These are phyloP conservation scores for Anas platyrhynchos DNA, from an alignment of 2,113 vertebrate genomes.

Conservation along the genomic window DNA sequence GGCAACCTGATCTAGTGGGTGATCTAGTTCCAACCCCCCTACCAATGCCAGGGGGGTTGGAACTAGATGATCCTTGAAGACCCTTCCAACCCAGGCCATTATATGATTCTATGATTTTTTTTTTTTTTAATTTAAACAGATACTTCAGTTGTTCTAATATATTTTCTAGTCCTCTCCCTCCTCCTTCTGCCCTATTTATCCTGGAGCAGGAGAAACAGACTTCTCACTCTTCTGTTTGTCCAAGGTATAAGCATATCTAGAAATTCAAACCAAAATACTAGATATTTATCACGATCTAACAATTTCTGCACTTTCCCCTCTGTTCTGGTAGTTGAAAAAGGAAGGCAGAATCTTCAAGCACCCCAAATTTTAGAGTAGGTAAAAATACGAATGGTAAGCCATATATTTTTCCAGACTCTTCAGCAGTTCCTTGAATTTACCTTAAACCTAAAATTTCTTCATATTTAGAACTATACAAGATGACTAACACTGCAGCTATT, in stretches of 20 bases:
- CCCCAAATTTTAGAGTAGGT: not conserved
- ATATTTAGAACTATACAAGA: not conserved
- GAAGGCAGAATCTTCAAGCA: not conserved
- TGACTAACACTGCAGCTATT: not conserved
- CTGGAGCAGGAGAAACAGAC: not conserved
- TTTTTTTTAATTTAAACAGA: not conserved
- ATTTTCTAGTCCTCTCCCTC: not conserved
- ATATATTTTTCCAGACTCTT: not conserved
- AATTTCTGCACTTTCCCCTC: not conserved
- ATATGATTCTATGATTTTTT: too few species aligned
- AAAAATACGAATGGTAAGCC: not conserved
- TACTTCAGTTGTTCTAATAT: not conserved
- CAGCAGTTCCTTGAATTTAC: not conserved
- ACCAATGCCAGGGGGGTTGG: too few species aligned
- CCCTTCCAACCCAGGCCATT: too few species aligned
- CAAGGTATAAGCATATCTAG: not conserved
- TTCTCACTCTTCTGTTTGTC: not conserved
- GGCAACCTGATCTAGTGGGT: too few species aligned
- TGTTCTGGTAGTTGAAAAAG: not conserved
- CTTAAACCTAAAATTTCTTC: not conserved
- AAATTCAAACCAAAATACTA: not conserved
- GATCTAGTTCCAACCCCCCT: too few species aligned
- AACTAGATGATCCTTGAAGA: too few species aligned
- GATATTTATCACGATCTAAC: not conserved
- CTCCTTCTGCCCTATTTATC: not conserved